A percentile compares a stretch with the other conserved stretches of the same genome.
Conservation (phyloP, 92 coral and sea anemone species). For the Scolanthus callimorphus region DNA sequence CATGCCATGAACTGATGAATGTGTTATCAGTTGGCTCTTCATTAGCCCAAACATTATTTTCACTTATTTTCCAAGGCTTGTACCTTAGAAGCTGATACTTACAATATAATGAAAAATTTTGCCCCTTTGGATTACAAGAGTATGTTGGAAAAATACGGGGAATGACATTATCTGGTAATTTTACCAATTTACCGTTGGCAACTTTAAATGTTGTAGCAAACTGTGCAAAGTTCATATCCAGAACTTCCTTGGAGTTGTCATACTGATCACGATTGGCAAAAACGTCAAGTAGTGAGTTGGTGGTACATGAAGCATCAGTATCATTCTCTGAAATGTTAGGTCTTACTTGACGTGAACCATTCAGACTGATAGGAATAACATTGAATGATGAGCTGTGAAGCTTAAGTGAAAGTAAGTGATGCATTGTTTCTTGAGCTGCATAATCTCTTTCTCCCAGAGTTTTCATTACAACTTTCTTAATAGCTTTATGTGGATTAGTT, state of each 20-base stretch:
- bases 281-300: slow-evolving; percentile 43
- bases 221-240: slow-evolving; percentile 12
- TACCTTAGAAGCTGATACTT: slow-evolving; percentile 47
- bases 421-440: slow-evolving; percentile 65
- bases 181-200: slow-evolving; percentile 21
- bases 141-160: slow-evolving; percentile 41
- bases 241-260: slow-evolving; percentile 10
- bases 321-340: slow-evolving; percentile 5
- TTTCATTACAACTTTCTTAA: slow-evolving; percentile 44
- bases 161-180: slow-evolving; percentile 24
- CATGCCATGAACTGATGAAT: slow-evolving; percentile 24
- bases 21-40: slow-evolving; percentile 28
- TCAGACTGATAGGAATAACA: slow-evolving; percentile 52
- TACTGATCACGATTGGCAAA: slow-evolving; percentile 46
- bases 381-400: slow-evolving; percentile 54
- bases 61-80: slow-evolving; percentile 33
- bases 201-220: slow-evolving; percentile 40
- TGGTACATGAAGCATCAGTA: slow-evolving; percentile 2
- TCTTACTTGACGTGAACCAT: slow-evolving; percentile 53
- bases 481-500: slow-evolving; percentile 39
- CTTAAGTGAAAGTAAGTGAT: slow-evolving; percentile 46
- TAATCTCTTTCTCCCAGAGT: slow-evolving; percentile 62
- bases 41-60: slow-evolving; percentile 35
- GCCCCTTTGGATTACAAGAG: slow-evolving; percentile 41
- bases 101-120: slow-evolving; percentile 37